A percentile compares a stretch with the other conserved stretches of the same genome.
These are phyloP conservation scores for Stenolophus ochropezus DNA, from an alignment of 2,888 invertebrate species.

Conservation along the genomic window DNA sequence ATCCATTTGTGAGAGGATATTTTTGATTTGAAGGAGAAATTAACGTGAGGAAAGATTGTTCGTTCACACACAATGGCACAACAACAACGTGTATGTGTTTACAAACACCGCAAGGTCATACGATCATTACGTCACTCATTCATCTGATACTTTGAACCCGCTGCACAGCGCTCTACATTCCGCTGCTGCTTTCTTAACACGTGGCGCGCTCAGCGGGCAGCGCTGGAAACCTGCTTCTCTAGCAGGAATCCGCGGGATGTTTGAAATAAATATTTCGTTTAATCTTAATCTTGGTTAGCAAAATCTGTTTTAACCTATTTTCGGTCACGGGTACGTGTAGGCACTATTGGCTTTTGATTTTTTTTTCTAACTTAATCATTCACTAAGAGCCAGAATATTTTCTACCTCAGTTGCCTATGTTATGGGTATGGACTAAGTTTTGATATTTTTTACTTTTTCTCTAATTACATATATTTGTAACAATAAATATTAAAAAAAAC, in stretches of 20 bases:
- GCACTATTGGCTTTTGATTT: too few species aligned
- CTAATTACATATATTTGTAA: too few species aligned
- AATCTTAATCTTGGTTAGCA: too few species aligned
- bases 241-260: not conserved
- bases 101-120: constrained; percentile 86
- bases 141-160: not conserved
- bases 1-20: constrained; percentile 22
- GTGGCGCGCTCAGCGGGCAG: not conserved
- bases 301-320: too few species aligned
- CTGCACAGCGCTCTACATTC: not conserved
- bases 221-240: not conserved
- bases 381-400: too few species aligned
- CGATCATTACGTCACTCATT: constrained; percentile 68
- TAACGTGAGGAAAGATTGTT: constrained; percentile 15
- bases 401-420: too few species aligned
- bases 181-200: not conserved
- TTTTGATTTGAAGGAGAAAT: constrained; percentile 3
- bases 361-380: too few species aligned
- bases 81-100: constrained; percentile 81
- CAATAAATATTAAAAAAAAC: too few species aligned
- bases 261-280: too few species aligned
- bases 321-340: too few species aligned
- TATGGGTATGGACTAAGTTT: too few species aligned
- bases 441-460: too few species aligned
- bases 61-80: constrained; percentile 50